These are phyloP conservation scores for Sebastes variabilis DNA, from an alignment of 2,797 vertebrate species.

Conservation along the genomic window DNA sequence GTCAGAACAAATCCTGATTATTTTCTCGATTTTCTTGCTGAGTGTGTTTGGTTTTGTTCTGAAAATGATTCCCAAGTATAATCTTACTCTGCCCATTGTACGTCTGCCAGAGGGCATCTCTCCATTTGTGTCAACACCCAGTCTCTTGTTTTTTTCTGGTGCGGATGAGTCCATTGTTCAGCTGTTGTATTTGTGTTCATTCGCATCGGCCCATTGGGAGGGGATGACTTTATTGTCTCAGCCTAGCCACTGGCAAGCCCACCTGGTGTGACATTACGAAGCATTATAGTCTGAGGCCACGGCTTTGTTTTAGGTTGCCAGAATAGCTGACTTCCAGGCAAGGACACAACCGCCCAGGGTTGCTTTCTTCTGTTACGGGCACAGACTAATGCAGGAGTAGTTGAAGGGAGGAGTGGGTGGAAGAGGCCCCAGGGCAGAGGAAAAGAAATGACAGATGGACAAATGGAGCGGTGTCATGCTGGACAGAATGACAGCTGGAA, in stretches of 20 bases:
- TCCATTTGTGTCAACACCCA: constrained; percentile 26
- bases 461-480: constrained; percentile 54
- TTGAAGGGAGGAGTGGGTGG: constrained; percentile 21
- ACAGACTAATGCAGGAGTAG: constrained; percentile 26
- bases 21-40: neutral
- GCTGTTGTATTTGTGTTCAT: constrained; percentile 34
- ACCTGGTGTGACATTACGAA: constrained; percentile 62
- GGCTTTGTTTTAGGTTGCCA: constrained; percentile 53
- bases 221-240: constrained; percentile 55
- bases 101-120: constrained; percentile 22
- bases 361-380: constrained; percentile 7
- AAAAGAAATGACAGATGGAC: constrained; percentile 59
- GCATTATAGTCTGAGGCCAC: constrained; percentile 29
- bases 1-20: neutral
- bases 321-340: constrained; percentile 34
- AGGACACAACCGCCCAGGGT: constrained; percentile 22
- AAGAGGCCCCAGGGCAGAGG: constrained; percentile 28
- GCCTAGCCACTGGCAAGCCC: constrained; percentile 43
- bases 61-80: neutral
- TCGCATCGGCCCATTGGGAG: constrained; percentile 30
- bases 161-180: constrained; percentile 64
- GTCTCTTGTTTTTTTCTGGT: constrained; percentile 7
- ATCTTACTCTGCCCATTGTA: constrained; percentile 12
- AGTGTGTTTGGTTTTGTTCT: constrained; percentile 1
- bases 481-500: constrained; percentile 67